phyloP scores from a whole-genome alignment of 2,113 vertebrate species.

The Falco punctatus region DNA sequence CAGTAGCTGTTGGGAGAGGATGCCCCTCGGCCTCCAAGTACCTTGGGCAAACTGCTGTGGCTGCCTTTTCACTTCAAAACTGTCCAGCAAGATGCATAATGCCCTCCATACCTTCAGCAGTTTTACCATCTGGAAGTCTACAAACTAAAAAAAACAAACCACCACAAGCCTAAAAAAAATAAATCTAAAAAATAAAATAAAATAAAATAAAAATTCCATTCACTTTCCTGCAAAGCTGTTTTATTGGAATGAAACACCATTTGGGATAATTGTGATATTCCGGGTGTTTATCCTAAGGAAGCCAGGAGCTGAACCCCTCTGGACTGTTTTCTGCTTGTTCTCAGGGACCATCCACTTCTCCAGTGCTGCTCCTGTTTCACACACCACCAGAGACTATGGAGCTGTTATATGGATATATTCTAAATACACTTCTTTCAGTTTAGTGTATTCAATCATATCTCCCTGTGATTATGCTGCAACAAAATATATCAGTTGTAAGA shows the following conservation, averaged over 20 bases:
- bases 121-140: not conserved
- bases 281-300: not conserved
- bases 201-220: not conserved
- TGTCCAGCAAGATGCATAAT: not conserved
- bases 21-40: accelerated
- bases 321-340: not conserved
- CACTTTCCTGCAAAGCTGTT: not conserved
- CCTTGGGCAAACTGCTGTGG: not conserved
- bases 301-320: not conserved
- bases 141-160: not conserved
- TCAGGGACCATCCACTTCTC: not conserved
- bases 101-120: not conserved
- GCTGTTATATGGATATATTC: not conserved
- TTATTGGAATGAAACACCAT: not conserved
- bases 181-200: not conserved
- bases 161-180: not conserved
- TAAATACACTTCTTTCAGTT: not conserved
- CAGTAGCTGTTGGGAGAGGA: not conserved
- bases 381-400: not conserved
- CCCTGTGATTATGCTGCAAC: not conserved
- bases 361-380: not conserved
- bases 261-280: not conserved
- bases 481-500: not conserved
- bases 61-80: not conserved
- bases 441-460: not conserved